Evolutionary conservation across 2,113 vertebrate species (phyloP), one percentile per base, ranked within the genome.

Genomic region (Pleuronectes platessa): DNA sequence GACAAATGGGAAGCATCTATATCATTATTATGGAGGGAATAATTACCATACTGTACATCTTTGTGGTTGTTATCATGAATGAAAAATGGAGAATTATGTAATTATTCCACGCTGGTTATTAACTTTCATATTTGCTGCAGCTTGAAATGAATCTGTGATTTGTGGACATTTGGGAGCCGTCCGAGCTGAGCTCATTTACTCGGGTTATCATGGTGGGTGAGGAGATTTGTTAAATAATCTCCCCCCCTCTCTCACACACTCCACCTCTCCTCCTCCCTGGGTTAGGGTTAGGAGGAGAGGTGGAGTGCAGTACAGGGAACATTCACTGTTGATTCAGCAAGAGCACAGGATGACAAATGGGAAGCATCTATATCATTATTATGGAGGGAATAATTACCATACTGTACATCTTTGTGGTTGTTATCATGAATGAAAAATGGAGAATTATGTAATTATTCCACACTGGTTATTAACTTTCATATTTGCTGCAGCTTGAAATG

Each of bases 111-210:
- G 67, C 49, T 62, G 60, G 78, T 89, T 89, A 84, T 92, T 90
- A 83, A 76, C 76, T 82, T 85, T 74, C 37, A 81, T 17, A 26
- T 83, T 68, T 56, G 73, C 59, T 61, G 67, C 76, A 20, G 45
- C 78, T 83, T 79, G 7, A 79, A 88, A 80, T 86, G 67, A 85
- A 88, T 89, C 74, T 82, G 65, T 87, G 76, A 90, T 92, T 88
- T 86, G 86, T 88, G 77, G 70, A 68, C 59, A 66, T 69, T 42
- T 5, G 56, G 60, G 80, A 79, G 40, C 56, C 4, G 18, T 81
- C 78, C 71, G 71, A 61, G 65, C 68, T 37, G 13, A 55, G 31
- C 59, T 81, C 42, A 59, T 80, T 54, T 13, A 12, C 49, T 27
- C 20, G 5, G 31, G 47, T 84, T 64, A 58, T 83, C 69, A 2